These are phyloP conservation scores for Vicugna pacos DNA, from an alignment of 2,113 vertebrate genomes.

Conservation along the genomic window DNA sequence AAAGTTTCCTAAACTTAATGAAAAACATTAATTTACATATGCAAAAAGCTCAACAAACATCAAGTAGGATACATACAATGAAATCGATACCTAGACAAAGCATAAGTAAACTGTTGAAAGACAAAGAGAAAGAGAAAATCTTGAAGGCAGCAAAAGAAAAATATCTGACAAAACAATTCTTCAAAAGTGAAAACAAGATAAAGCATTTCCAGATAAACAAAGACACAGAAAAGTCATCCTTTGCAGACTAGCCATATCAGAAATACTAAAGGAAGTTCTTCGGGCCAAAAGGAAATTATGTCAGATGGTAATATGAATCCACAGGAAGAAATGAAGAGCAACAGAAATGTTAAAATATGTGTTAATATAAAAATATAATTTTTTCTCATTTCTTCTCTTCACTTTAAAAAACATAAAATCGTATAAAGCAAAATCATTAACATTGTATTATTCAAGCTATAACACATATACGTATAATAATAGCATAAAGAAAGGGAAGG, in stretches of 20 bases:
- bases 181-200: conserved; percentile 10
- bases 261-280: not conserved
- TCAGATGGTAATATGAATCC: not conserved
- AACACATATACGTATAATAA: not conserved
- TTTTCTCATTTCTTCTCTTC: conserved; percentile 8
- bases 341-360: not conserved
- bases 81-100: not conserved
- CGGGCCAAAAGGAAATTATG: not conserved
- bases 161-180: not conserved
- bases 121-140: not conserved
- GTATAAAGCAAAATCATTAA: not conserved
- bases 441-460: not conserved
- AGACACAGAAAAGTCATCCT: not conserved
- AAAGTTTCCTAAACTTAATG: not conserved
- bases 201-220: not conserved
- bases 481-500: not conserved
- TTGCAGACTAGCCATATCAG: not conserved
- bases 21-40: not conserved
- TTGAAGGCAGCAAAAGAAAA: not conserved
- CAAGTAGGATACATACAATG: not conserved
- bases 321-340: not conserved
- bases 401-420: not conserved
- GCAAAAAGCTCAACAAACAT: not conserved
- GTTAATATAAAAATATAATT: not conserved
- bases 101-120: not conserved